A percentile compares a stretch with the other conserved stretches of the same genome.
phyloP scores from a whole-genome alignment of 2,888 invertebrate species.

The Pyrgus malvae region DNA sequence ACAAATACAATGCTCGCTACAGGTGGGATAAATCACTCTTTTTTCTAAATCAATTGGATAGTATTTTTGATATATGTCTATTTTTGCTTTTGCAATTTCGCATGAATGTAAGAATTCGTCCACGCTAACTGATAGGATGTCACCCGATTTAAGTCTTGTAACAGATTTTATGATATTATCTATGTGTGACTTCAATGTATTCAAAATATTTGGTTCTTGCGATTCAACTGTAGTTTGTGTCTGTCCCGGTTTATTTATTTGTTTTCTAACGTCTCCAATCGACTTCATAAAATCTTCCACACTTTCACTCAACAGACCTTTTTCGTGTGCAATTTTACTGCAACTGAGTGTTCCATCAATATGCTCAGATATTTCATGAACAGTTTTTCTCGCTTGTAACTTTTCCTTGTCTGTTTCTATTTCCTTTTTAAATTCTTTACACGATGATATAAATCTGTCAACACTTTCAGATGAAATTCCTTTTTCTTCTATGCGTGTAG shows the following conservation, averaged over 20 bases:
- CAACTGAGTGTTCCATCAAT: slow-evolving; percentile 42
- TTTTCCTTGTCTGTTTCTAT: slow-evolving; percentile 34
- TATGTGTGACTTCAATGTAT: slow-evolving; percentile 39
- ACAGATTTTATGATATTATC: slow-evolving; percentile 42
- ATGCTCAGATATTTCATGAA: slow-evolving; percentile 36
- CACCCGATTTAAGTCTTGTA: slow-evolving; percentile 39
- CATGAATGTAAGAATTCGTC: slow-evolving; percentile 42
- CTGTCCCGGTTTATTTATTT: slow-evolving; percentile 29
- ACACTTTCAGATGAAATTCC: slow-evolving; percentile 36
- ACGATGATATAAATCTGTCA: slow-evolving; percentile 40
- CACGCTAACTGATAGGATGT: slow-evolving; percentile 38
- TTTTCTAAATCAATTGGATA: slow-evolving; percentile 8
- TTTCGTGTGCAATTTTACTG: slow-evolving; percentile 40
- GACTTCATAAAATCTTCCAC: slow-evolving; percentile 44
- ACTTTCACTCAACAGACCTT: slow-evolving; percentile 40
- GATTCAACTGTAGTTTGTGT: background rate
- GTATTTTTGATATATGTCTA: slow-evolving; percentile 29
- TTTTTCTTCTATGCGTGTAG: slow-evolving; percentile 33
- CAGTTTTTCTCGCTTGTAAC: slow-evolving; percentile 24
- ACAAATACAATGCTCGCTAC: slow-evolving; percentile 16
- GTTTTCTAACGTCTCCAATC: slow-evolving; percentile 44
- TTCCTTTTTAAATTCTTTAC: slow-evolving; percentile 43
- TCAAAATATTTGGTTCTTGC: slow-evolving; percentile 30
- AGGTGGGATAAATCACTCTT: slow-evolving; percentile 11
- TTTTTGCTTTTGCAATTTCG: slow-evolving; percentile 38